These are phyloP conservation scores for Lasioglossum figueresi DNA, from an alignment of 2,888 invertebrate species.

Conservation along the genomic window DNA sequence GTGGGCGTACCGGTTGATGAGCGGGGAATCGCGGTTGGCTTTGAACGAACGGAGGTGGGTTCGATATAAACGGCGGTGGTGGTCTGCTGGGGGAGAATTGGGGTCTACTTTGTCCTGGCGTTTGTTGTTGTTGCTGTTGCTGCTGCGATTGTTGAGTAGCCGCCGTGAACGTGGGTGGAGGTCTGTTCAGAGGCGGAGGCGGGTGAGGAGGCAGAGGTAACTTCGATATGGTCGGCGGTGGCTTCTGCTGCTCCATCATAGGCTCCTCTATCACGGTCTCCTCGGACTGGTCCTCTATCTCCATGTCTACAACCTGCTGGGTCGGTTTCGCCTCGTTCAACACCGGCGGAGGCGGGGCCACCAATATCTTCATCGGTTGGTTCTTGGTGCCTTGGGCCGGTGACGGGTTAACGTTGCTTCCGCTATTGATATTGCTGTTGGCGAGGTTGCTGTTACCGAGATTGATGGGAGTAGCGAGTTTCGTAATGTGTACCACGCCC, in stretches of 20 bases:
- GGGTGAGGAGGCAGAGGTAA: slow-evolving; percentile 67
- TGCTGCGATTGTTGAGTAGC: slow-evolving; percentile 48
- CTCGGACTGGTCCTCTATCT: slow-evolving; percentile 81
- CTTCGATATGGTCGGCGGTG: slow-evolving; percentile 57
- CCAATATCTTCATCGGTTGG: slow-evolving; percentile 79
- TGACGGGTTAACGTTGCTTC: neutral
- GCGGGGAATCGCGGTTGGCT: slow-evolving; percentile 64
- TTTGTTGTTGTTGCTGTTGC: slow-evolving; percentile 33
- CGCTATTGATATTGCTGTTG: neutral
- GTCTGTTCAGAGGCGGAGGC: slow-evolving; percentile 69
- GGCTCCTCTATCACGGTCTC: slow-evolving; percentile 80
- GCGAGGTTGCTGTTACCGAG: slow-evolving; percentile 64
- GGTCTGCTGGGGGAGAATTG: slow-evolving; percentile 76
- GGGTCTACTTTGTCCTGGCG: slow-evolving; percentile 59
- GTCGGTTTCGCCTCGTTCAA: slow-evolving; percentile 77
- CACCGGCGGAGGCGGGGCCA: slow-evolving; percentile 81
- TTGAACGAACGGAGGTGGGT: slow-evolving; percentile 75
- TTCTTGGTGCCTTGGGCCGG: slow-evolving; percentile 57
- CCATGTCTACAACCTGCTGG: slow-evolving; percentile 82
- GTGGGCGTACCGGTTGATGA: slow-evolving; percentile 66
- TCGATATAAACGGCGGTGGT: slow-evolving; percentile 77
- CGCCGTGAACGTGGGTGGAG: slow-evolving; percentile 71
- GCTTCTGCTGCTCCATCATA: slow-evolving; percentile 70
- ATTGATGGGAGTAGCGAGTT: slow-evolving; percentile 79
- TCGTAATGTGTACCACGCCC: slow-evolving; percentile 82